Evolutionary conservation across 2,797 vertebrate species (phyloP).

Genomic region (Channa striata): DNA sequence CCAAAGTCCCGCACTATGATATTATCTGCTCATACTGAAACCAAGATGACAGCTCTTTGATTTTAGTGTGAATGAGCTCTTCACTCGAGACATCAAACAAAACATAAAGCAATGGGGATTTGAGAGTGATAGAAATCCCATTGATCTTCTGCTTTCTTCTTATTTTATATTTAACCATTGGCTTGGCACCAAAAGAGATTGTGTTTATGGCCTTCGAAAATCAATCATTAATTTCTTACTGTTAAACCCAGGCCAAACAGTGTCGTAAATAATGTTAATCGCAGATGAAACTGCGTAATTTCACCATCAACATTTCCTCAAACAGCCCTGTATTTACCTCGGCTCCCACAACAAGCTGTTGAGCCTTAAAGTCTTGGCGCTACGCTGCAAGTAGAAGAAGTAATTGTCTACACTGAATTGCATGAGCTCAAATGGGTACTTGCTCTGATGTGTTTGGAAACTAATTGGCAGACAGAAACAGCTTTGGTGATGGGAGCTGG

Average conservation of each 20-base stretch:
- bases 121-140: constrained; percentile 80
- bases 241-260: constrained; percentile 75
- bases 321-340: constrained; percentile 54
- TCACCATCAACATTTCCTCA: constrained; percentile 62
- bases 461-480: constrained; percentile 55
- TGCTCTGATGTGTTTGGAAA: constrained; percentile 57
- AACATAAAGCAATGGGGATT: constrained; percentile 83
- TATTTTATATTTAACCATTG: constrained; percentile 85
- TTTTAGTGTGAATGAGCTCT: constrained; percentile 77
- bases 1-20: constrained; percentile 69
- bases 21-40: constrained; percentile 77
- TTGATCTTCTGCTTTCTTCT: constrained; percentile 84
- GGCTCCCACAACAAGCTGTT: constrained; percentile 60
- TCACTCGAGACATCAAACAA: constrained; percentile 84
- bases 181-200: constrained; percentile 78
- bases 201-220: constrained; percentile 79
- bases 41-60: constrained; percentile 82
- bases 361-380: constrained; percentile 60
- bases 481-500: constrained; percentile 27
- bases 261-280: constrained; percentile 77
- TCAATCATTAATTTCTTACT: constrained; percentile 81
- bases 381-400: constrained; percentile 48
- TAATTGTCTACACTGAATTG: constrained; percentile 54
- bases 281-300: constrained; percentile 65
- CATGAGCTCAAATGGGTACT: constrained; percentile 58